Percentiles rank a stretch among this genome's conserved stretches.
These are phyloP conservation scores for Orchestes rusci DNA, from an alignment of 2,888 invertebrate genomes.

Conservation along the genomic window DNA sequence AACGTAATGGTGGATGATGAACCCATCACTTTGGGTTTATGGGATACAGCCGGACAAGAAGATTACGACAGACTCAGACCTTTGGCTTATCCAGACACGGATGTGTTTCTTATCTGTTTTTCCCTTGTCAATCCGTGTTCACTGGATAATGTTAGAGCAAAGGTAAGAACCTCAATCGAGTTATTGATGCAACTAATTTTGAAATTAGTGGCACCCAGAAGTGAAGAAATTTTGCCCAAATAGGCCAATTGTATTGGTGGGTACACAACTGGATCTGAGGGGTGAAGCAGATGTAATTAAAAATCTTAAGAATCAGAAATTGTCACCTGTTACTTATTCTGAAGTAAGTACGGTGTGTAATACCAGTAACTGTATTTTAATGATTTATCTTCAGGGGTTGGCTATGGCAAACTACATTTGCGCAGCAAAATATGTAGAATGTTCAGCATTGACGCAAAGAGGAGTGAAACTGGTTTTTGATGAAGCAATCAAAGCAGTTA, in stretches of 20 bases:
- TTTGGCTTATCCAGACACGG: conserved; percentile 95
- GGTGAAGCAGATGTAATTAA: conserved; percentile 96
- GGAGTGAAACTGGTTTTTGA: conserved; percentile 98
- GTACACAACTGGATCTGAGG: conserved; percentile 94
- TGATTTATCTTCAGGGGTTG: too few relatives aligned
- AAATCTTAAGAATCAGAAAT: conserved; percentile 92
- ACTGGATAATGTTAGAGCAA: conserved; percentile 98
- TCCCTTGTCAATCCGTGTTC: conserved; percentile 98
- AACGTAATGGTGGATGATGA: conserved; percentile 99
- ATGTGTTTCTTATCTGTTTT: conserved; percentile 98
- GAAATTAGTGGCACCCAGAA: conserved; percentile 99
- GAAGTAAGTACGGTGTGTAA: too few relatives aligned
- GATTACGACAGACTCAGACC: conserved; percentile 95
- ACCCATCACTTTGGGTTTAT: conserved; percentile 93
- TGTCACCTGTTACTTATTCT: conserved; percentile 94
- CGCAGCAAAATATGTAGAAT: conserved; percentile 95
- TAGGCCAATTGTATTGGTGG: conserved; percentile 97
- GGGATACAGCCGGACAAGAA: conserved; percentile 97
- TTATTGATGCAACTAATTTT: too few relatives aligned
- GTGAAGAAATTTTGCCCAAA: conserved; percentile 99
- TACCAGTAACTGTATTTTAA: too few relatives aligned
- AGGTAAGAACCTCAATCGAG: too few relatives aligned
- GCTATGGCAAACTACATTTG: conserved; percentile 95
- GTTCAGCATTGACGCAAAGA: conserved; percentile 95
- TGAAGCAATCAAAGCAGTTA: conserved; percentile 69